These are phyloP conservation scores for Himalopsyche kuldschensis DNA, from an alignment of 2,888 invertebrate genomes.

Conservation along the genomic window DNA sequence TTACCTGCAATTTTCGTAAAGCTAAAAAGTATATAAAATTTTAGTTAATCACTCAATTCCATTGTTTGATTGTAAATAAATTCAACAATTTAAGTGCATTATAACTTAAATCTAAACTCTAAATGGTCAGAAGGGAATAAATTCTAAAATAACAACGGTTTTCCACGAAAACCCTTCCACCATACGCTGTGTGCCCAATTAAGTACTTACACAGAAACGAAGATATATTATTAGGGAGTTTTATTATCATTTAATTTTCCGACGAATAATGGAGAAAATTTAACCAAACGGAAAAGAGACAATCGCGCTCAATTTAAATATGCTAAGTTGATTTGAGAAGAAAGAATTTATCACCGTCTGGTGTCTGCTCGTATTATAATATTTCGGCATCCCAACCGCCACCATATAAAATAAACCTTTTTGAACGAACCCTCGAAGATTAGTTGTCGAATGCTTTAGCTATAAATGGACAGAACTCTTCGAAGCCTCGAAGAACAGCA, in stretches of 20 bases:
- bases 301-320: constrained; percentile 21
- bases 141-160: background rate
- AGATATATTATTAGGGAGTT: background rate
- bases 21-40: too few relatives aligned
- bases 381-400: constrained; percentile 13
- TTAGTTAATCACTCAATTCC: too few relatives aligned
- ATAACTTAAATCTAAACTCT: too few relatives aligned
- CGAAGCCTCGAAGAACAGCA: background rate
- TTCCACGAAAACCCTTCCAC: background rate
- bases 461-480: background rate
- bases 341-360: constrained; percentile 22
- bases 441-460: constrained; percentile 27
- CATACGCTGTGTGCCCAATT: background rate
- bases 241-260: constrained; percentile 1
- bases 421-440: constrained; percentile 33
- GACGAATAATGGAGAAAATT: background rate
- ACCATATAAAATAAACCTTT: constrained; percentile 25
- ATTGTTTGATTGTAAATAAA: too few relatives aligned
- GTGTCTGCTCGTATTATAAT: constrained; percentile 22
- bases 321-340: constrained; percentile 25
- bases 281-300: background rate
- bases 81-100: too few relatives aligned
- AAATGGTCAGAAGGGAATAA: too few relatives aligned
- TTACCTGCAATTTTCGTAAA: too few relatives aligned
- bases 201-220: background rate